Evolutionary conservation across 2,797 vertebrate genomes (phyloP).

Genomic region (Pipistrellus nathusii): DNA sequence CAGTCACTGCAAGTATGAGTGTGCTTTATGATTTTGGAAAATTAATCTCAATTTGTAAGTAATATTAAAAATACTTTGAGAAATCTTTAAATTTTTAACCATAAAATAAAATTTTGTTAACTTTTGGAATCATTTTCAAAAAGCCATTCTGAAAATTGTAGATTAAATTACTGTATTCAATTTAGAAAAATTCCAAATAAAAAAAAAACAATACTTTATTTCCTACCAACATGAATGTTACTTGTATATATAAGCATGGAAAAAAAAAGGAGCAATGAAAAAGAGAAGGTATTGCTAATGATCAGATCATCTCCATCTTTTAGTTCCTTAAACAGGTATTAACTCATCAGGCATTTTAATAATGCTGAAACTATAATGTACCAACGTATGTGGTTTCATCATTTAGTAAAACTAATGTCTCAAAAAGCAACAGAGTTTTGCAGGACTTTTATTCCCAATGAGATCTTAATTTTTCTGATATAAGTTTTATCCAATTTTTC

Average conservation of each 20-base stretch:
- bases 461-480: conserved; percentile 8
- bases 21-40: background rate
- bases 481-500: background rate
- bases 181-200: background rate
- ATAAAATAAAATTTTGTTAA: conserved; percentile 4
- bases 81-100: background rate
- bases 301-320: background rate
- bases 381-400: background rate
- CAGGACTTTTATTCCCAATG: background rate
- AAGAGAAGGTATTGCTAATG: background rate
- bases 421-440: background rate
- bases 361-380: background rate
- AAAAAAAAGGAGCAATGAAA: background rate
- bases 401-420: background rate
- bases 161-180: background rate
- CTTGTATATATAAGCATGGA: background rate
- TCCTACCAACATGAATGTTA: background rate
- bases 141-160: background rate
- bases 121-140: conserved; percentile 10
- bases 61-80: background rate
- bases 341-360: background rate
- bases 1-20: background rate
- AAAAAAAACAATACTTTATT: background rate
- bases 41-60: background rate
- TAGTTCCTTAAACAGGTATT: background rate